Base-by-base conservation (phyloP, 2,888 invertebrate genomes). In the Microplitis manilae region DNA sequence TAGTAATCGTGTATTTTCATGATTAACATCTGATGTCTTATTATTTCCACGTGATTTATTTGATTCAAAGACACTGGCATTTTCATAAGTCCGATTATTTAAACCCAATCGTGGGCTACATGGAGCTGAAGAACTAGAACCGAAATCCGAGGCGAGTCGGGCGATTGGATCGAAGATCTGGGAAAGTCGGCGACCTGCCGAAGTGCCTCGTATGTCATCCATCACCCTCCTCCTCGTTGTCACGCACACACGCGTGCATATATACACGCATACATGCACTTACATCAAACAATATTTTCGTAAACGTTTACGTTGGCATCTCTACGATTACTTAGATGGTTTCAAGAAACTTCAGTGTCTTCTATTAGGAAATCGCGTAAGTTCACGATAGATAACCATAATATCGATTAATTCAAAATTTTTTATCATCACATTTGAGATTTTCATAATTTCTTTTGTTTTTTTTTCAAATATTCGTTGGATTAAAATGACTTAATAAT, bases 131-230 rank as follows among this genome's bases (percentile, higher is more conserved):
- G 78, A 93, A 91, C 88, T 95, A 93, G 90, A 87, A 62, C 86
- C 86, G 71, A 88, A 86, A 78, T 89, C 89, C 77, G 87, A 86
- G 67, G 94, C 94, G 81, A 96, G 91, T 89, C 95, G 92, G 81
- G 95, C 93, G 86, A 96, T 92, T 83, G 96, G 95, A 91, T 96
- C 96, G 90, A 95, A 95, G 85, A 95, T 94, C 92, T 95, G 95
- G 90, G 95, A 95, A 90, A 95, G 91, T 87, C 96, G 93, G 87
- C 94, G 93, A 90, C 94, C 92, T 86, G 92, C 91, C 73, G 94
- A 92, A n/a, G 90, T 86, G 38, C 87, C 85, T 65, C 88, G 87
- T 81, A 85, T 81, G 82, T 90, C 89, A 81, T 90, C 90, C 90
- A 90, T 90, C 68, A 70, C 80, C 60, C 39, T 38, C 65, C 69